A percentile compares a stretch with the other conserved stretches of the same genome.
These are phyloP conservation scores for Hybos culiciformis DNA, from an alignment of 2,888 invertebrate species.

Conservation along the genomic window DNA sequence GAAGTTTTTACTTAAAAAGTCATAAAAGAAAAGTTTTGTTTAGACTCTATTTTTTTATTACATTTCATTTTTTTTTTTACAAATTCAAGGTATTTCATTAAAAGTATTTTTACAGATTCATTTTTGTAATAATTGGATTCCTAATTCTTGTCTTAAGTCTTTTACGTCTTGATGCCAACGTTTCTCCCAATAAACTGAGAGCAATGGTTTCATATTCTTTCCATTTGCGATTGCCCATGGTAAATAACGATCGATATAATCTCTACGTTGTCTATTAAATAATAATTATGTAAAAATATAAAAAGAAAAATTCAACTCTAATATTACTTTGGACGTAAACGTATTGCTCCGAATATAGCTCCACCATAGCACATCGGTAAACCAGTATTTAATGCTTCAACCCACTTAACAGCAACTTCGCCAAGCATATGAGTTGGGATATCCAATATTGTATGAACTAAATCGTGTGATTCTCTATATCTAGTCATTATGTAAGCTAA, in stretches of 20 bases:
- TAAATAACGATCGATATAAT: constrained; percentile 62
- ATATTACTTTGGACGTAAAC: constrained; percentile 60
- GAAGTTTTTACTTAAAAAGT: no score
- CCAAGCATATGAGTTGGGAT: constrained; percentile 92
- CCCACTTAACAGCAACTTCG: constrained; percentile 92
- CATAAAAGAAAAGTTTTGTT: no score
- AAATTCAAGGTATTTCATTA: no score
- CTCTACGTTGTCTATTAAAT: constrained; percentile 46
- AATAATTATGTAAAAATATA: constrained; percentile 1
- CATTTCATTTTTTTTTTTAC: no score
- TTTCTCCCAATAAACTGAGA: constrained; percentile 85
- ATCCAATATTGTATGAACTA: constrained; percentile 77
- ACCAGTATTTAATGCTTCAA: constrained; percentile 89
- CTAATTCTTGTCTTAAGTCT: constrained; percentile 68
- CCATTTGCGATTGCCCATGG: constrained; percentile 81
- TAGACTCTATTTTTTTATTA: no score
- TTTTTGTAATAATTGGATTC: constrained; percentile 45
- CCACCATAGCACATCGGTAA: constrained; percentile 94
- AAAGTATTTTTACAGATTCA: no score
- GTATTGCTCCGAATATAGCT: constrained; percentile 79
- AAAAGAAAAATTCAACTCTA: constrained; percentile 7
- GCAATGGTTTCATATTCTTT: constrained; percentile 57
- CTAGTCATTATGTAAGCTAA: constrained; percentile 94
- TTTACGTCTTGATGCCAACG: constrained; percentile 79
- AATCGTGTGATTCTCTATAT: constrained; percentile 93